Base-by-base conservation (phyloP, 2,888 invertebrate species). In the Mesoligia furuncula region DNA sequence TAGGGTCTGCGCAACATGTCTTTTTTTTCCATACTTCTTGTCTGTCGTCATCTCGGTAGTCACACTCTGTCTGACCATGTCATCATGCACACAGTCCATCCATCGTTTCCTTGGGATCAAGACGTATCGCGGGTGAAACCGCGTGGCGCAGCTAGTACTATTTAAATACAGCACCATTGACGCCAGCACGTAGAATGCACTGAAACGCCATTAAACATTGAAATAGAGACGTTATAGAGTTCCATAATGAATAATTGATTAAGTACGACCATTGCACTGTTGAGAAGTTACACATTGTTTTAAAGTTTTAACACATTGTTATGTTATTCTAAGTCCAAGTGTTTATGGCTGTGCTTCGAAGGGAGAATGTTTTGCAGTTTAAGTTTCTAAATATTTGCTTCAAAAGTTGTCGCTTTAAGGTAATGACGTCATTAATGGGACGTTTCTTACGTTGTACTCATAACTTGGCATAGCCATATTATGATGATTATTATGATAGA, bases 211-310 rank as follows among this genome's bases (percentile, higher is more conserved):
- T 78, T 75, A 77, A 80, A 69, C 27, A 59, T 85, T 66, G 81
- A 77, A 85, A 86, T 87, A 79, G 85, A 88, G 87, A 75, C 66
- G 83, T 77, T 71, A 84, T 31, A 75, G 72, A 61, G 72, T 51
- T 45, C 54, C 73, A 74, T 88, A 80, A 84, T 87, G 87, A 84
- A 87, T 86, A 84, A 86, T 83, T 77, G 80, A 86, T 88, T 79
- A 75, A 77, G 76, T 67, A 72, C 74, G 66, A 77, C 71, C 64
- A 59, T 79, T 48, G 66, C 69, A n/a, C 51, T 42, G 31, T 57
- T 64, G 5, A 59, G 13, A 67, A 64, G 79, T 83, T 83, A 77
- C 65, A 83, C 42, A 86, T 86, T 86, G 71, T 83, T 73, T 81
- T 84, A 84, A 73, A 62, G 62, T 59, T 62, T 62, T 62, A 81